These are phyloP conservation scores for Hypsopygia costalis DNA, from an alignment of 2,888 invertebrate genomes.

Conservation along the genomic window DNA sequence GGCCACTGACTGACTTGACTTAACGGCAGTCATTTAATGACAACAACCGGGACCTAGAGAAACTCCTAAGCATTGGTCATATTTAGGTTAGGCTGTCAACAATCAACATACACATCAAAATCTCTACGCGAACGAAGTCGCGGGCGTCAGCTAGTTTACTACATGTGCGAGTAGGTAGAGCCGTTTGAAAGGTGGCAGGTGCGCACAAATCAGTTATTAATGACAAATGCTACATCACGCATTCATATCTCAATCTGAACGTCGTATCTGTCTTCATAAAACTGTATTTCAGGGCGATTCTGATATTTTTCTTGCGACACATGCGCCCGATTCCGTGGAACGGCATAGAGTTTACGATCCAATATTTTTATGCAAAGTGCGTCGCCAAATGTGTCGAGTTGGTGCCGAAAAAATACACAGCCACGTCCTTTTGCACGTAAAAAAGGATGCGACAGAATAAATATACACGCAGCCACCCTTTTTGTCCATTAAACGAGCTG, in stretches of 20 bases:
- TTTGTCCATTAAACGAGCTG: constrained; percentile 77
- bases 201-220: constrained; percentile 39
- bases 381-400: constrained; percentile 75
- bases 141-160: too few relatives aligned
- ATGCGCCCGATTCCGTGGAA: constrained; percentile 64
- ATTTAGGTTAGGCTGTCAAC: too few relatives aligned
- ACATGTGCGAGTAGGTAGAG: too few relatives aligned
- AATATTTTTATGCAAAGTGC: constrained; percentile 79
- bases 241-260: constrained; percentile 59
- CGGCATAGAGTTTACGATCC: constrained; percentile 68
- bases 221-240: constrained; percentile 32
- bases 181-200: constrained; percentile 30
- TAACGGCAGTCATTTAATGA: too few relatives aligned
- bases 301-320: constrained; percentile 61
- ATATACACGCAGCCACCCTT: constrained; percentile 78
- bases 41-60: too few relatives aligned
- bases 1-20: too few relatives aligned
- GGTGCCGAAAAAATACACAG: constrained; percentile 67
- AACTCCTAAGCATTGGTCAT: too few relatives aligned
- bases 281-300: constrained; percentile 56
- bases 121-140: too few relatives aligned
- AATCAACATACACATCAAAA: too few relatives aligned
- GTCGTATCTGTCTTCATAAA: constrained; percentile 57
- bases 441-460: constrained; percentile 80
- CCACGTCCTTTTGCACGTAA: constrained; percentile 74